Evolutionary conservation across 2,797 vertebrate genomes (phyloP), one percentile per base, ranked within the genome.

Genomic region (Scyliorhinus canicula): DNA sequence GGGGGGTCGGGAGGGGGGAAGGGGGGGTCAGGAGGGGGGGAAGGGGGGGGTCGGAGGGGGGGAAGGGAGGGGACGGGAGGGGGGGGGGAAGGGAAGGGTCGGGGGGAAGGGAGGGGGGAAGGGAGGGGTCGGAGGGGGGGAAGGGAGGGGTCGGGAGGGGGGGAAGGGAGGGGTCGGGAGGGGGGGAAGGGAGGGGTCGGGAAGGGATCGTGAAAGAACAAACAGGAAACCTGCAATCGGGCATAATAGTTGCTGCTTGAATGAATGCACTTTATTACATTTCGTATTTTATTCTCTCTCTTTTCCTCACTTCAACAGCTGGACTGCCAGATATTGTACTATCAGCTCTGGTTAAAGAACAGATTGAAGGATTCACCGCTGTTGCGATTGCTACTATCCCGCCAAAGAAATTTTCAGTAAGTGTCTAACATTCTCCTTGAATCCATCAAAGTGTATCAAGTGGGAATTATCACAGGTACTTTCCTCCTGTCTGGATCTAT

Each of bases 281-380:
- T 95, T 95, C 16, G 3, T 44, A n/a, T 71, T 94, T 91, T 57
- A 74, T 85, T 60, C 28, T 79, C 19, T 63, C 28, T 9, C 55
- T 95, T 55, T 94, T 35, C 6, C 44, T 44, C 16, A 52, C 28
- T n/a, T 26, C n/a, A 44, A 60, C 63, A 98, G 98, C 97, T 95
- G 98, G 97, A 82, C 96, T 98, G 86, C 96, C 97, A 95, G 98
- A 98, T 96, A 96, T 98, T 8, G 96, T 96, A 50, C 97, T 98
- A 97, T 98, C 98, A 44, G 95, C 98, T 19, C 95, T 98, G 96
- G 97, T 97, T 95, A 97, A 96, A 95, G 97, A 97, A 77, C 98
- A 98, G 96, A 97, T 98, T 31, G 97, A 97, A 95, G 98, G 98
- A 96, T 95, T 98, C 47, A 95, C 96, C 35, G 96, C 97, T 16